Evolutionary conservation across 1,140 invertebrate species (phyloP).

Genomic region (Atta texana): DNA sequence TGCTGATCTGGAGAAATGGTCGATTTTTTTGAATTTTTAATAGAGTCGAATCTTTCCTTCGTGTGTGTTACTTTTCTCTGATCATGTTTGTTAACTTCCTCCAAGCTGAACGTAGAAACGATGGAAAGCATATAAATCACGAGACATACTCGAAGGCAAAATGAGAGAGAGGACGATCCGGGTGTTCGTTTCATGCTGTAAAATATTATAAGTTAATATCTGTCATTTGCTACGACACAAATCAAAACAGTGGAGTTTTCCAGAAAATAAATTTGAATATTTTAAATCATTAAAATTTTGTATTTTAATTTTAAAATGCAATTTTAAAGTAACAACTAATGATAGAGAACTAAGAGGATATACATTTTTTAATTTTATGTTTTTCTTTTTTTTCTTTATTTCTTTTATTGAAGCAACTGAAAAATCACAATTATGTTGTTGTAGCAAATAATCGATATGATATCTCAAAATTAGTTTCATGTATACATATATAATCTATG

Average conservation of each 20-base stretch:
- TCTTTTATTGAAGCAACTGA: too few species aligned
- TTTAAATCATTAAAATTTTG: too few species aligned
- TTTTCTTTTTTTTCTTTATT: too few species aligned
- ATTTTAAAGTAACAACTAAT: too few species aligned
- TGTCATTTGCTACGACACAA: too few species aligned
- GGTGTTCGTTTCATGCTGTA: slow-evolving; percentile 34
- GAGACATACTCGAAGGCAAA: background rate
- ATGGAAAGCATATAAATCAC: slow-evolving; percentile 38
- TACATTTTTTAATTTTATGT: too few species aligned
- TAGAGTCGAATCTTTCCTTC: background rate
- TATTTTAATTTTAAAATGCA: too few species aligned
- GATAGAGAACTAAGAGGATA: too few species aligned
- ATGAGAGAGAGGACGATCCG: background rate
- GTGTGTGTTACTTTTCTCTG: background rate
- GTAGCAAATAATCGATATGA: too few species aligned
- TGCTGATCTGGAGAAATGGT: background rate
- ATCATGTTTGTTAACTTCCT: slow-evolving; percentile 1
- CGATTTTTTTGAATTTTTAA: background rate
- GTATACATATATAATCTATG: background rate
- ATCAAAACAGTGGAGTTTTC: too few species aligned
- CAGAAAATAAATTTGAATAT: too few species aligned
- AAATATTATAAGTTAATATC: background rate
- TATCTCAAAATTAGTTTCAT: slow-evolving; percentile 2
- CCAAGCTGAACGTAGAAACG: background rate
- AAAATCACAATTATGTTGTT: too few species aligned